These are phyloP conservation scores for Hemibates koningsi DNA, from an alignment of 2,113 vertebrate genomes.

Conservation along the genomic window DNA sequence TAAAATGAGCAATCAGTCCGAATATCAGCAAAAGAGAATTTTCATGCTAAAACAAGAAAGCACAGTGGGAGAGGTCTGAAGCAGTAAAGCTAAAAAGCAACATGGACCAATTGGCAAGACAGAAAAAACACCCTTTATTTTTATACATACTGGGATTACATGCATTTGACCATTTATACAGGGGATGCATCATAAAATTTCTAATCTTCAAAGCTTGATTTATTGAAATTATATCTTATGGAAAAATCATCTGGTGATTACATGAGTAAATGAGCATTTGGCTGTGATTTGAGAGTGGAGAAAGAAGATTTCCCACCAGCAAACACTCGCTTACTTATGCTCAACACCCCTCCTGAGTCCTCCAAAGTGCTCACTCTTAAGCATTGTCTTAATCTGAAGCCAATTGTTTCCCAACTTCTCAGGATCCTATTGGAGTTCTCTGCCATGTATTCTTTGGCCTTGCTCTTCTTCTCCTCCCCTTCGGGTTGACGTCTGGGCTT, in stretches of 20 bases:
- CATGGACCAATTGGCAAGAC: neutral
- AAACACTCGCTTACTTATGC: neutral
- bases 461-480: neutral
- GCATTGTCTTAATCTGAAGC: neutral
- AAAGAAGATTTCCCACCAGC: neutral
- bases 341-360: neutral
- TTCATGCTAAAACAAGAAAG: neutral
- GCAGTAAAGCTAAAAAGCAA: neutral
- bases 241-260: neutral
- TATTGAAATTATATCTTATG: neutral
- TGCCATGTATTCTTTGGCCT: neutral
- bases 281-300: neutral
- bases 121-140: neutral
- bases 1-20: neutral
- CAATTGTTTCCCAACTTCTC: neutral
- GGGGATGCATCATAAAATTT: fast-evolving
- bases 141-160: neutral
- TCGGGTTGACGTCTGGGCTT: fast-evolving
- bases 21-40: neutral
- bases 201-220: neutral
- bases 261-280: neutral
- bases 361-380: neutral
- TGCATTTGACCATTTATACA: neutral
- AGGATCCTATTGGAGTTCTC: neutral
- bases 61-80: neutral